Conservation (phyloP, 1,140 invertebrate genomes). For the Cheumatopsyche charites region DNA sequence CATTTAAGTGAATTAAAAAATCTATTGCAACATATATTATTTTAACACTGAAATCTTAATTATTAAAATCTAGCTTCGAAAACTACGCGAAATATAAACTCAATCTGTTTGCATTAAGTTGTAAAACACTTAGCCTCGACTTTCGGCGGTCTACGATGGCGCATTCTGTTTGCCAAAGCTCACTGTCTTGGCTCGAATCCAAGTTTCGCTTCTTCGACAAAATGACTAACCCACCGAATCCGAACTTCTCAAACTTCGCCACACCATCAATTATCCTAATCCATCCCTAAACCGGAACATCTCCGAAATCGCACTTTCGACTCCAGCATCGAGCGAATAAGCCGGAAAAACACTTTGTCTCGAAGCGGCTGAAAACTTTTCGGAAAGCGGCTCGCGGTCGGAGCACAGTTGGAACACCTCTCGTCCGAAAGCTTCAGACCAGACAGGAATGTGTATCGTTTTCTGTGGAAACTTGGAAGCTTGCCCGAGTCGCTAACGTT, state of each 20-base stretch:
- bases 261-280: no score
- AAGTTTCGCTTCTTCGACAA: conserved; percentile 2
- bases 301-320: no score
- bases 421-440: conserved; percentile 1
- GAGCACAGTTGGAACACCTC: conserved; percentile 11
- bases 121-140: conserved; percentile 9
- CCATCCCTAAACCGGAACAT: no score
- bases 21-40: no score
- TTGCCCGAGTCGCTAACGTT: conserved; percentile 8
- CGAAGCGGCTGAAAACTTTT: no score
- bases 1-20: no score
- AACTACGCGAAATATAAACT: not conserved
- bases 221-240: not conserved
- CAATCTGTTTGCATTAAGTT: not conserved
- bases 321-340: no score
- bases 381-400: no score
- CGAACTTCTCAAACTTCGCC: no score
- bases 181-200: not conserved
- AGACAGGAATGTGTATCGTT: conserved; percentile 31
- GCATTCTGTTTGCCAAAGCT: conserved; percentile 10
- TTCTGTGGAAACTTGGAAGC: conserved; percentile 22
- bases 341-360: no score
- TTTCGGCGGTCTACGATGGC: not conserved
- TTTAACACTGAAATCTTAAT: no score
- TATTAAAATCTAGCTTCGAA: no score